phyloP scores from a whole-genome alignment of 2,888 invertebrate species.

The Lithophane socia region DNA sequence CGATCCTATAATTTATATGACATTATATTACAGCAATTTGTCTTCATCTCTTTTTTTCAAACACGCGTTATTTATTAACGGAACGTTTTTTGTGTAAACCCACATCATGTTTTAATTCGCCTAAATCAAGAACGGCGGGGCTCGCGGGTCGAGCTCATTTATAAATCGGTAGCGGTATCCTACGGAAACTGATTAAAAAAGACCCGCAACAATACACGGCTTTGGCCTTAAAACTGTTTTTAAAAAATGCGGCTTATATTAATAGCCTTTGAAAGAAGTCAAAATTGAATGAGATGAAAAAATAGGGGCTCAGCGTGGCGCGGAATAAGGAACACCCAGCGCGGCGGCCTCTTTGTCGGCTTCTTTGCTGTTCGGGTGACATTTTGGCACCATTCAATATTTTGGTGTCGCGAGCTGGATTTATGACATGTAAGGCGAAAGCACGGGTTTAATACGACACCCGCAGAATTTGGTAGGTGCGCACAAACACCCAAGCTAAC shows the following conservation, averaged over 20 bases:
- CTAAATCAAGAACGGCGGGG: slow-evolving; percentile 85
- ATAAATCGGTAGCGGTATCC: slow-evolving; percentile 90
- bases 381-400: slow-evolving; percentile 91
- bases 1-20: slow-evolving; percentile 79
- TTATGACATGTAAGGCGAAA: slow-evolving; percentile 87
- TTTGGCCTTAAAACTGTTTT: slow-evolving; percentile 87
- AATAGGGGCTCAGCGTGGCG: slow-evolving; percentile 87
- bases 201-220: slow-evolving; percentile 85
- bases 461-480: slow-evolving; percentile 65
- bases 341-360: slow-evolving; percentile 88
- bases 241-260: slow-evolving; percentile 90
- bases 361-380: slow-evolving; percentile 88
- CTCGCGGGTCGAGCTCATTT: slow-evolving; percentile 83
- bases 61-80: slow-evolving; percentile 87
- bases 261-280: slow-evolving; percentile 90
- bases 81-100: slow-evolving; percentile 85
- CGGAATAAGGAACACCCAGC: slow-evolving; percentile 88
- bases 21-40: slow-evolving; percentile 84
- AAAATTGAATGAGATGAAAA: slow-evolving; percentile 90
- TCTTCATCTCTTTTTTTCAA: slow-evolving; percentile 85
- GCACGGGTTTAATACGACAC: slow-evolving; percentile 75
- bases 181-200: slow-evolving; percentile 90
- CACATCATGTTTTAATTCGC: slow-evolving; percentile 88
- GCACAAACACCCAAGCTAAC: slow-evolving; percentile 51
- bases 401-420: slow-evolving; percentile 89